phyloP scores from a whole-genome alignment of 2,888 invertebrate species.

The Frankliniella intonsa region DNA sequence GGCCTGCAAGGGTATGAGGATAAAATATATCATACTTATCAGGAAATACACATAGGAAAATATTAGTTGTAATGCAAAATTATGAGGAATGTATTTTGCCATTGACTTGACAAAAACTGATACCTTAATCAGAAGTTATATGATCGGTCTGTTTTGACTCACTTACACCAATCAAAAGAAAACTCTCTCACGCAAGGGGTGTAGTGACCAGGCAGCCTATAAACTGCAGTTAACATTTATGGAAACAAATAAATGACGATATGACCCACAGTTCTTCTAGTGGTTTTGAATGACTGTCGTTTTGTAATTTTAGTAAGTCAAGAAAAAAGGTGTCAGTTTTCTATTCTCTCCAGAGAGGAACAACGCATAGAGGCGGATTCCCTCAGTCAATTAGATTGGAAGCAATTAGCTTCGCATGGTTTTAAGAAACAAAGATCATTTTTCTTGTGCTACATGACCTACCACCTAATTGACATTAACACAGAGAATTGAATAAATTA shows the following conservation, averaged over 20 bases:
- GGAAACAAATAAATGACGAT: background rate
- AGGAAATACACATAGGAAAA: constrained; percentile 3
- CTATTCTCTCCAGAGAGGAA: constrained; percentile 22
- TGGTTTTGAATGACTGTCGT: no score
- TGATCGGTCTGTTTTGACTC: no score
- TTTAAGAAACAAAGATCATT: constrained; percentile 6
- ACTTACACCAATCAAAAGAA: no score
- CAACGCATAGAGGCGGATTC: constrained; percentile 1
- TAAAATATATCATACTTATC: background rate
- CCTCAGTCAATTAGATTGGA: constrained; percentile 14
- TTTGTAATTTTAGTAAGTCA: background rate
- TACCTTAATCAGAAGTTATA: no score
- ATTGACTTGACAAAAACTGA: no score
- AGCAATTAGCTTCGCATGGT: background rate
- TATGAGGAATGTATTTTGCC: constrained; percentile 9
- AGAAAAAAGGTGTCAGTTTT: constrained; percentile 14
- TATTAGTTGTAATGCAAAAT: background rate
- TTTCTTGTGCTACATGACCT: constrained; percentile 14
- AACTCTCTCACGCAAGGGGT: no score
- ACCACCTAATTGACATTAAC: constrained; percentile 14
- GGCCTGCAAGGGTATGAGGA: constrained; percentile 4
- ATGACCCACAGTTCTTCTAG: no score
- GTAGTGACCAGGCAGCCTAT: no score
- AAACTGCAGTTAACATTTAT: background rate
- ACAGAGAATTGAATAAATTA: background rate